phyloP scores from a whole-genome alignment of 2,113 vertebrate species.

The Nibea albiflora region DNA sequence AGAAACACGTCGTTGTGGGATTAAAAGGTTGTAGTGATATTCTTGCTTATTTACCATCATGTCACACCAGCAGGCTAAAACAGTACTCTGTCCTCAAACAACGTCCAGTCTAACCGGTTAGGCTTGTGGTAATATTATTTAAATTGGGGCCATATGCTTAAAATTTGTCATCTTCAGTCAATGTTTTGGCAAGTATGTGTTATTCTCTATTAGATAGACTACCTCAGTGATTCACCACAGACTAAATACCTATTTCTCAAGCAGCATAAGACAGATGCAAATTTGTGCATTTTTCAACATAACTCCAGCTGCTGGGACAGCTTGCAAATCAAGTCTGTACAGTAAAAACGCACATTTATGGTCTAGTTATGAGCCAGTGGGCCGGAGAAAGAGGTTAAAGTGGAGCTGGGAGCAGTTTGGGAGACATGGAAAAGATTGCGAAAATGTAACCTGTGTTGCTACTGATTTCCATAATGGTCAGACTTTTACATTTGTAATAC shows the following conservation, averaged over 20 bases:
- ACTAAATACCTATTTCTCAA: neutral
- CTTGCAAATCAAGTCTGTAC: constrained; percentile 5
- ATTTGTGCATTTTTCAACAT: neutral
- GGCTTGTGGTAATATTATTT: no score
- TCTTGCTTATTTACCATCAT: neutral
- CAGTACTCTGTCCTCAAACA: neutral
- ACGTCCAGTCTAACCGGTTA: no score
- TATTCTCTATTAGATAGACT: neutral
- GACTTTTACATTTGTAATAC: neutral
- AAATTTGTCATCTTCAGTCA: neutral
- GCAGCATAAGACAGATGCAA: neutral
- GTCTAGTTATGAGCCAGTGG: neutral
- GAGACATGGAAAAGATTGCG: neutral
- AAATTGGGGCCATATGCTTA: no score
- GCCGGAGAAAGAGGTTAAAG: neutral
- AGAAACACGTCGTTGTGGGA: neutral
- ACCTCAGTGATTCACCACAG: neutral
- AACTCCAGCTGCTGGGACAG: constrained; percentile 10
- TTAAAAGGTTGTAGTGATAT: constrained; percentile 2
- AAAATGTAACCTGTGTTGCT: neutral
- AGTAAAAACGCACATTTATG: neutral
- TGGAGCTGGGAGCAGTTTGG: neutral
- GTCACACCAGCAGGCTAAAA: neutral
- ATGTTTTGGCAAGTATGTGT: neutral
- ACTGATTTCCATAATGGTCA: neutral